A percentile compares a stretch with the other conserved stretches of the same genome.
Conservation (phyloP, 1,140 invertebrate genomes). For the Drosophila nannoptera region DNA sequence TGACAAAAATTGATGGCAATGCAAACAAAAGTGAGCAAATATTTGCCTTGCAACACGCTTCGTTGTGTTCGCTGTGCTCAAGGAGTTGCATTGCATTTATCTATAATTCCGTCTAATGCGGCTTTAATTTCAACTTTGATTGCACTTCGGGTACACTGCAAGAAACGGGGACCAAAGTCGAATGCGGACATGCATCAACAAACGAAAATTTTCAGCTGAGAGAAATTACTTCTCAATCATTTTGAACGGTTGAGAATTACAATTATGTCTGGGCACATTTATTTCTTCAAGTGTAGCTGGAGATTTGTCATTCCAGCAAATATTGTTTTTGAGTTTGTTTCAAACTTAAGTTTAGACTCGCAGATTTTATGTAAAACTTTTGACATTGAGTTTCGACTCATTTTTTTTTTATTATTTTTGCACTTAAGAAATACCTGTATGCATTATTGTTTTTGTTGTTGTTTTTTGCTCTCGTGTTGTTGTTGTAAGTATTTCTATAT, state of each 20-base stretch:
- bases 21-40: constrained; percentile 72
- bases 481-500: constrained; percentile 31
- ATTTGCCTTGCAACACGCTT: constrained; percentile 55
- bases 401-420: constrained; percentile 47
- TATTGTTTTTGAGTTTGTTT: constrained; percentile 45
- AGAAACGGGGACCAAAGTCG: background rate
- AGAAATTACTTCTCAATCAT: too few relatives aligned
- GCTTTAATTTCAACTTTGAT: constrained; percentile 56
- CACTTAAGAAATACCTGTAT: constrained; percentile 38
- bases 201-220: too few relatives aligned
- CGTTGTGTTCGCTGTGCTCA: constrained; percentile 15
- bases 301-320: constrained; percentile 53
- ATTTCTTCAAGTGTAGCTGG: constrained; percentile 11
- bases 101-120: constrained; percentile 71
- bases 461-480: background rate
- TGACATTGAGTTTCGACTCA: constrained; percentile 47
- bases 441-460: constrained; percentile 7
- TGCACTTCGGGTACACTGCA: constrained; percentile 16
- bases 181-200: too few relatives aligned
- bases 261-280: too few relatives aligned
- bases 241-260: too few relatives aligned
- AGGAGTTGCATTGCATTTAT: constrained; percentile 59
- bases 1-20: constrained; percentile 74
- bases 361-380: constrained; percentile 42
- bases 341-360: constrained; percentile 20